Conservation (phyloP, 2,113 vertebrate genomes). For the Xerus inauris region DNA sequence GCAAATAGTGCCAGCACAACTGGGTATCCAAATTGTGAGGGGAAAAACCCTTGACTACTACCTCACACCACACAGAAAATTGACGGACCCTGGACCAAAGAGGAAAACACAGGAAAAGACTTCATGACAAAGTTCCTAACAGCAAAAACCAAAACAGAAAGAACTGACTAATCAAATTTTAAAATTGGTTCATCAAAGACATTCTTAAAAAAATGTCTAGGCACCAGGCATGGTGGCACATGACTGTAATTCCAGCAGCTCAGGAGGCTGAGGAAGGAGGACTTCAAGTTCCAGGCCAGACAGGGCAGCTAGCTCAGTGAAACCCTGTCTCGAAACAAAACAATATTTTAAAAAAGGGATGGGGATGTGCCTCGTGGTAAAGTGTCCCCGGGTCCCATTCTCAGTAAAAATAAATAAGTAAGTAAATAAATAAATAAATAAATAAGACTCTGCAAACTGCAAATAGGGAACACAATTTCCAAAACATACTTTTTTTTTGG, state of each 20-base stretch:
- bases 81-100: neutral
- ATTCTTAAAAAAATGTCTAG: neutral
- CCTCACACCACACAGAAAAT: neutral
- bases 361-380: too few relatives aligned
- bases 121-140: neutral
- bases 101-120: neutral
- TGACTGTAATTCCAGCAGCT: neutral
- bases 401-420: too few relatives aligned
- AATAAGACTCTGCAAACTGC: neutral
- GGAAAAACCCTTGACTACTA: neutral
- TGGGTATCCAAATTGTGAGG: neutral
- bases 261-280: neutral
- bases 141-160: neutral
- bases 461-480: neutral
- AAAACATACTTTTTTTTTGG: neutral
- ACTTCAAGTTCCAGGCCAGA: neutral
- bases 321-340: neutral
- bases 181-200: neutral
- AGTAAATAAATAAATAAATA: too few relatives aligned
- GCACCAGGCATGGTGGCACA: neutral
- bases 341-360: too few relatives aligned
- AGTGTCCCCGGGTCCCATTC: too few relatives aligned
- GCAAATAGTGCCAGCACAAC: neutral
- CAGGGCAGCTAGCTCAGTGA: neutral
- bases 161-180: neutral